Conservation (phyloP, 2,113 vertebrate genomes). For the Rhinoptilus africanus region DNA sequence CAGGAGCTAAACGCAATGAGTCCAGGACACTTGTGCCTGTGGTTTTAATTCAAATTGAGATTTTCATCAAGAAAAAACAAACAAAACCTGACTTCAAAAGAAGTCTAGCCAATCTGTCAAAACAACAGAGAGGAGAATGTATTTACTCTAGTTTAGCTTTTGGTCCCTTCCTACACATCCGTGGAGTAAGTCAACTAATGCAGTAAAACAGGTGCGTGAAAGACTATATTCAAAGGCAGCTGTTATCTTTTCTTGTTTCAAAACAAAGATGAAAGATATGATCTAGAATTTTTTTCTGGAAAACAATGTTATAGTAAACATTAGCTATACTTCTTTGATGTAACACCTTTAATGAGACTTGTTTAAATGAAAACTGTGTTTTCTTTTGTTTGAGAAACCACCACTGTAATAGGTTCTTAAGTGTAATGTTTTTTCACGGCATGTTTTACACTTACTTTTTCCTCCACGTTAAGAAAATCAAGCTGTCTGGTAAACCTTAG, state of each 20-base stretch:
- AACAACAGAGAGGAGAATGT: neutral
- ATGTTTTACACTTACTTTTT: neutral
- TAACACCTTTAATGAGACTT: neutral
- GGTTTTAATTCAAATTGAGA: neutral
- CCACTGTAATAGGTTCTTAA: neutral
- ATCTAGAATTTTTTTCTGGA: neutral
- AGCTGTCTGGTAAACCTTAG: neutral
- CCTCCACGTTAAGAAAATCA: neutral
- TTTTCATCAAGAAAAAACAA: neutral
- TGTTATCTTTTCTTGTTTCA: neutral
- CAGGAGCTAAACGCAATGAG: neutral
- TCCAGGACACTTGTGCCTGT: neutral
- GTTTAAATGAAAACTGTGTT: neutral
- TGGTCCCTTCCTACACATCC: neutral
- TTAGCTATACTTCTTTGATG: neutral
- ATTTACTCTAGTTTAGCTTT: neutral
- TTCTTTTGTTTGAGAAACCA: neutral
- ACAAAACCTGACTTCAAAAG: neutral
- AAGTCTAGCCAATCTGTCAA: neutral
- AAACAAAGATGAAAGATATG: neutral
- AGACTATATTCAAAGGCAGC: neutral
- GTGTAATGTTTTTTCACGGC: neutral
- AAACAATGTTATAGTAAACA: neutral
- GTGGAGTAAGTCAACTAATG: neutral
- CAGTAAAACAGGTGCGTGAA: neutral